phyloP scores from a whole-genome alignment of 2,797 vertebrate species.

The Holocentrus rufus region DNA sequence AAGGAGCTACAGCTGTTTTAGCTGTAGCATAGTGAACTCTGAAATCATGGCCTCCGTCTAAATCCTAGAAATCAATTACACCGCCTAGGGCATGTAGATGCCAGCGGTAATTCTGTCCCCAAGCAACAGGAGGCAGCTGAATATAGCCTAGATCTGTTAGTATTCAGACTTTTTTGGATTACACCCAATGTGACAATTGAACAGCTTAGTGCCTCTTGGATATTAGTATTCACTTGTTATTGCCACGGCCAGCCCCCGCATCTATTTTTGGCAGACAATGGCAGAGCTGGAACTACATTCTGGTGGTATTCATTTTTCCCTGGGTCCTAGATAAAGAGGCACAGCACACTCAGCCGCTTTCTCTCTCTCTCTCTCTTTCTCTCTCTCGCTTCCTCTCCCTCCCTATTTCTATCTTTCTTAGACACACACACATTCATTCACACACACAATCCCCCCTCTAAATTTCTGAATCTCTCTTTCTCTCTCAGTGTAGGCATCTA shows the following conservation, averaged over 20 bases:
- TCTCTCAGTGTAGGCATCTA: slow-evolving; percentile 19
- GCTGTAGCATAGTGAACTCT: slow-evolving; percentile 15
- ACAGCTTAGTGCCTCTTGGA: slow-evolving; percentile 60
- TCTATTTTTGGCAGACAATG: slow-evolving; percentile 75
- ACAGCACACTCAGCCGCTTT: slow-evolving; percentile 33
- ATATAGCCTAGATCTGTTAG: slow-evolving; percentile 61
- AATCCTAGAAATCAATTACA: slow-evolving; percentile 65
- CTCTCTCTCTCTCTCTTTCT: slow-evolving; percentile 17
- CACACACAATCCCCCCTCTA: background rate
- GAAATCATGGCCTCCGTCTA: slow-evolving; percentile 44
- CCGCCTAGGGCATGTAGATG: slow-evolving; percentile 34
- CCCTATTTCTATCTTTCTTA: background rate
- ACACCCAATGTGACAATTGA: slow-evolving; percentile 63
- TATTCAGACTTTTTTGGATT: slow-evolving; percentile 35
- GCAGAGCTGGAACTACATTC: slow-evolving; percentile 53
- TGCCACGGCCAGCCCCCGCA: slow-evolving; percentile 46
- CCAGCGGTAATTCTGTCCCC: slow-evolving; percentile 39
- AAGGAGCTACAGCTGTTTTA: slow-evolving; percentile 17
- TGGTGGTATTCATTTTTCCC: slow-evolving; percentile 62
- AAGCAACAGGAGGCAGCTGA: slow-evolving; percentile 62
- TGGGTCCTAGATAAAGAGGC: slow-evolving; percentile 53
- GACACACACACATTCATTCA: background rate
- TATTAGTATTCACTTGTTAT: slow-evolving; percentile 70
- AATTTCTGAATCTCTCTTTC: background rate
- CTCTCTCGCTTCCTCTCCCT: background rate